These are phyloP conservation scores for Aphelinus certus DNA, from an alignment of 1,140 invertebrate genomes.

Conservation along the genomic window DNA sequence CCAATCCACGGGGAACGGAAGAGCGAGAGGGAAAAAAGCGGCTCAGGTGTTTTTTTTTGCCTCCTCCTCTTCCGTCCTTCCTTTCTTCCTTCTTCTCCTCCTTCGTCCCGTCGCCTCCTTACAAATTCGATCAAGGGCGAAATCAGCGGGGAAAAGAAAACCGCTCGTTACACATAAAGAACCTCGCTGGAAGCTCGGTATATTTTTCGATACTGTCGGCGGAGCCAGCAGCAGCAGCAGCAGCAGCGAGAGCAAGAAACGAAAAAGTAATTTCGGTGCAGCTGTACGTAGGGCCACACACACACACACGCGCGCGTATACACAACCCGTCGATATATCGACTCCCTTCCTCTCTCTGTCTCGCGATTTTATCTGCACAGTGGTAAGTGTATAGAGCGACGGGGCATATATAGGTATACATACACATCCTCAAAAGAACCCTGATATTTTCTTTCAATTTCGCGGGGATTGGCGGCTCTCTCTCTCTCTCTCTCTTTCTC, in stretches of 20 bases:
- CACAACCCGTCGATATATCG: not conserved
- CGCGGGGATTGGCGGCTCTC: slow-evolving; percentile 22
- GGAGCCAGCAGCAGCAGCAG: slow-evolving; percentile 2
- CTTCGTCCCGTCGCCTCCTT: no score
- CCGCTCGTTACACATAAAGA: no score
- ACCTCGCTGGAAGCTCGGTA: not conserved
- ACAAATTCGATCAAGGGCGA: slow-evolving; percentile 16
- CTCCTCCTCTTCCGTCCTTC: no score
- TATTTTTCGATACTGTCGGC: slow-evolving; percentile 32
- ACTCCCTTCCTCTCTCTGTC: slow-evolving; percentile 6
- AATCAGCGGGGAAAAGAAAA: not conserved
- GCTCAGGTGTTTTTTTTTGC: no score
- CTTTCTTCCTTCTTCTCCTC: no score
- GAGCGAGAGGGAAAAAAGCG: no score
- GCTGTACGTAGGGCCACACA: slow-evolving; percentile 14
- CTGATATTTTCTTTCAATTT: slow-evolving; percentile 61
- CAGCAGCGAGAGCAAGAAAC: slow-evolving; percentile 12
- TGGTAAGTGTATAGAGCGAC: not conserved
- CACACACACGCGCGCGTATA: slow-evolving; percentile 1
- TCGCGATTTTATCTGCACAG: slow-evolving; percentile 32
- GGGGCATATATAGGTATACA: not conserved
- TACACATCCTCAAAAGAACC: slow-evolving; percentile 18
- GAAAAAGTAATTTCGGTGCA: slow-evolving; percentile 37
- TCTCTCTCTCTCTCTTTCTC: not conserved
- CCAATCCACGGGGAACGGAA: no score